Evolutionary conservation across 2,888 invertebrate genomes (phyloP).

Genomic region (Hoplodrina blanda): DNA sequence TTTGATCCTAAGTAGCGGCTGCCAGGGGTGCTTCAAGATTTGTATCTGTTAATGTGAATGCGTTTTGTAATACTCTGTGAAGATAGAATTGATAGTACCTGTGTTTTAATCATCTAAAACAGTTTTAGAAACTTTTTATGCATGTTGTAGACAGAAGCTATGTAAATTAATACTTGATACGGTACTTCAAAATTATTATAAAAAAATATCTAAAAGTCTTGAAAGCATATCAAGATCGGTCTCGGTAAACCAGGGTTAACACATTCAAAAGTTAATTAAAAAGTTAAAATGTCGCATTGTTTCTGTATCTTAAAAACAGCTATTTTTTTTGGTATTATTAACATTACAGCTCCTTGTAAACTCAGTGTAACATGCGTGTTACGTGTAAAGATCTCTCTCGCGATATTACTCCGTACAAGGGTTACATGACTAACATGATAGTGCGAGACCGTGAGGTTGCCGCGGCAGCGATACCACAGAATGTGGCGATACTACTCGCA

Average conservation of each 20-base stretch:
- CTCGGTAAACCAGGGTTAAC: neutral
- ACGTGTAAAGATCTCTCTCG: slow-evolving; percentile 51
- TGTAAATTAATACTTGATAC: neutral
- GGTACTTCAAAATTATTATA: neutral
- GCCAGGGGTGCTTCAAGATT: slow-evolving; percentile 57
- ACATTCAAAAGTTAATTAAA: slow-evolving; percentile 1
- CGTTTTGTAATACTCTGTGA: slow-evolving; percentile 48
- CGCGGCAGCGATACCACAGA: slow-evolving; percentile 42
- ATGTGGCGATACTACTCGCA: too few species aligned
- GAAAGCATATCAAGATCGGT: neutral
- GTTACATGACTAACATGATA: slow-evolving; percentile 44
- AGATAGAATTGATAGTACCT: slow-evolving; percentile 47
- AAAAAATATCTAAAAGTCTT: neutral
- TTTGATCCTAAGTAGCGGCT: slow-evolving; percentile 67
- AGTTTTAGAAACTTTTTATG: slow-evolving; percentile 14
- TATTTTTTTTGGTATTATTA: slow-evolving; percentile 41
- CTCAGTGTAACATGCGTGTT: slow-evolving; percentile 49
- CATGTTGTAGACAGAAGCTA: neutral
- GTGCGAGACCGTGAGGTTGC: slow-evolving; percentile 37
- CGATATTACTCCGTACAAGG: slow-evolving; percentile 54
- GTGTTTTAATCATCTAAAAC: slow-evolving; percentile 20
- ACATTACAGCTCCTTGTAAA: slow-evolving; percentile 33
- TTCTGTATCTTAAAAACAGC: slow-evolving; percentile 24
- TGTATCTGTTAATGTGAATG: slow-evolving; percentile 52
- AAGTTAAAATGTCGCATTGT: slow-evolving; percentile 22